Base-by-base conservation (phyloP, 2,113 vertebrate genomes). In the Murina feae region DNA sequence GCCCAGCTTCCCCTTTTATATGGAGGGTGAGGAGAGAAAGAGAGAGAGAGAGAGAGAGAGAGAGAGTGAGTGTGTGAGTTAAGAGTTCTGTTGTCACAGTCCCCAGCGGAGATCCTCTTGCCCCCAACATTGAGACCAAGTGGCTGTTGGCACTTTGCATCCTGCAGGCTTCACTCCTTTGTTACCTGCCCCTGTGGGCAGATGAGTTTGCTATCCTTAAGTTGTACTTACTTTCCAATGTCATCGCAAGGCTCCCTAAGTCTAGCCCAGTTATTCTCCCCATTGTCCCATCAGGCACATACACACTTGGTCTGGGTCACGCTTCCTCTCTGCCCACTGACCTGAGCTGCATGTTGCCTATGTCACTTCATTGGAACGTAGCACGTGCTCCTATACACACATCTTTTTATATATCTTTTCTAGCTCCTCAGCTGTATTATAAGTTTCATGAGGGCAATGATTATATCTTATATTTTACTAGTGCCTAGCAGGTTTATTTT, bases 401-500 rank as follows among this genome's bases (percentile, higher is more conserved):
- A 44, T 16, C 58, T 39, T 74, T 89, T n/a, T 25, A 21, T 75
- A 1, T 20, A 4, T n/a, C 4, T 58, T 72, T 90, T 78, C 74
- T 74, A 68, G 21, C 35, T 89, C 39, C 17, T 16, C 72, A 81
- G 28, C 13, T 88, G 25, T 39, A n/a, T 35, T 55, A 1, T 17
- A 86, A 30, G 7, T 58, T 90, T 82, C 55, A 92, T 72, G 44
- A 96, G n/a, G 65, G 14, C 49, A 86, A 28, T 6, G 14, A 39
- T 53, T n/a, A 32, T 90, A 85, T 86, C 60, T 83, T 83, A 47
- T 53, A 74, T 35, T 85, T 89, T 90, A 63, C 58, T 25, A 91
- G n/a, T 44, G 81, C 44, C 53, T 89, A 51, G 66, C 42, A 79
- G 44, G 30, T 92, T 79, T 88, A 44, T 81, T 95, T 90, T 81